Conservation (phyloP, 2,888 invertebrate species). For the Schizaphis graminum region DNA sequence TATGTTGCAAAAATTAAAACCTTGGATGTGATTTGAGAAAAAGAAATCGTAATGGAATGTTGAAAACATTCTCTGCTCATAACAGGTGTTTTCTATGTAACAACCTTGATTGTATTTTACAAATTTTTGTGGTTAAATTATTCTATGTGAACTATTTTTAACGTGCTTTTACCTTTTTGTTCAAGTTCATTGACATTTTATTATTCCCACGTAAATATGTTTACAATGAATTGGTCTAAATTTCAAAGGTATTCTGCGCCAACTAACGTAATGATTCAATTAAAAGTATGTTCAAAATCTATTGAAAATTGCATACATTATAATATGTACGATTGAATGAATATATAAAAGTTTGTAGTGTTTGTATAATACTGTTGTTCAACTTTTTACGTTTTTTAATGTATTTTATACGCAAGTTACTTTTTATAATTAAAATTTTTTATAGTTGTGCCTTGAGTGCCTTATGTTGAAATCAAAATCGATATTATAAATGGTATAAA, state of each 20-base stretch:
- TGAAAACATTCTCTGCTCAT: constrained; percentile 36
- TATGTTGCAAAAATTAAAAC: constrained; percentile 23
- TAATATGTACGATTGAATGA: not conserved
- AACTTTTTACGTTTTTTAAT: not conserved
- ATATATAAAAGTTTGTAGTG: not conserved
- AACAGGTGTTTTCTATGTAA: constrained; percentile 40
- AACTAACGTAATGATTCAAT: not conserved
- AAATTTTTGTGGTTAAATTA: constrained; percentile 52
- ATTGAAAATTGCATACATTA: not conserved
- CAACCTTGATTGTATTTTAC: constrained; percentile 50
- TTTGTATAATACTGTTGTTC: not conserved
- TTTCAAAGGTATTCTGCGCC: not conserved
- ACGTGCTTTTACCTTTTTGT: not conserved
- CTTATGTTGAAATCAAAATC: too few relatives aligned
- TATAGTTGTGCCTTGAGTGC: too few relatives aligned
- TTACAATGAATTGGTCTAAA: constrained; percentile 1
- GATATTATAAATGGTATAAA: not conserved
- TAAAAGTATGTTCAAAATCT: not conserved
- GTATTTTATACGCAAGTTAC: not conserved
- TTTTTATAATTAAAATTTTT: not conserved
- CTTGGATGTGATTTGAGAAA: constrained; percentile 34
- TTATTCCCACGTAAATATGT: not conserved
- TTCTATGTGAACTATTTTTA: not conserved
- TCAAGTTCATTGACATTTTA: constrained; percentile 47
- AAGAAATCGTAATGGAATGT: constrained; percentile 59